Conservation (phyloP, 2,113 vertebrate species). For the Pithys albifrons region DNA sequence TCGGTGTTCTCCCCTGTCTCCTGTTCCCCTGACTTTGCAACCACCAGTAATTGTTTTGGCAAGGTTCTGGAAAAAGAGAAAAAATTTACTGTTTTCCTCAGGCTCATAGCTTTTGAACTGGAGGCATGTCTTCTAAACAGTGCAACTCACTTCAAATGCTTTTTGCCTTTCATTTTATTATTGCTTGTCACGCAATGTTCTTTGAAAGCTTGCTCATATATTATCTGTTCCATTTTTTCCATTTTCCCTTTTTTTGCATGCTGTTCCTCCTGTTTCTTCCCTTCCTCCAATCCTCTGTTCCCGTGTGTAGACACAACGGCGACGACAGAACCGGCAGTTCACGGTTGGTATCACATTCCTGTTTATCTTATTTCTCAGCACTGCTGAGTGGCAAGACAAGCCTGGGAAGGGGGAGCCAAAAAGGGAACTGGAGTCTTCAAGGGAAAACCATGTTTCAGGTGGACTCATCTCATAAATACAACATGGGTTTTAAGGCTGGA, state of each 20-base stretch:
- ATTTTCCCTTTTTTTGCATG: conserved; percentile 89
- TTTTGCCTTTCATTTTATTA: conserved; percentile 85
- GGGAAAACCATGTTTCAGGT: conserved; percentile 56
- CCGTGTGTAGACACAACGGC: conserved; percentile 87
- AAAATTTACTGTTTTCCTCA: conserved; percentile 76
- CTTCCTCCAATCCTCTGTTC: conserved; percentile 88
- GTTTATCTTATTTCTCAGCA: conserved; percentile 81
- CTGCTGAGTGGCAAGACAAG: conserved; percentile 82
- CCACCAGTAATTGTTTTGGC: conserved; percentile 59
- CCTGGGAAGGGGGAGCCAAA: conserved; percentile 65
- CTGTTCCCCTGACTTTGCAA: conserved; percentile 66
- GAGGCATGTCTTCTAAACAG: conserved; percentile 84
- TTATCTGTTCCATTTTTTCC: conserved; percentile 90
- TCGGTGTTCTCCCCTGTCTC: conserved; percentile 67
- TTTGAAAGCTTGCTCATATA: conserved; percentile 87
- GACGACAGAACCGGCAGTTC: conserved; percentile 85
- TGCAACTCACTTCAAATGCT: conserved; percentile 86
- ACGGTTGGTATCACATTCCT: conserved; percentile 88
- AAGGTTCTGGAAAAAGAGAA: conserved; percentile 59
- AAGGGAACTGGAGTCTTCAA: conserved; percentile 70
- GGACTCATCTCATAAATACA: conserved; percentile 37
- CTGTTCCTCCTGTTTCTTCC: conserved; percentile 86
- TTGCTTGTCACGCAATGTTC: conserved; percentile 85
- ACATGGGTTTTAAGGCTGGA: conserved; percentile 49
- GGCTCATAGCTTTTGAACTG: conserved; percentile 79